Base-by-base conservation (phyloP, 2,888 invertebrate species). In the Scrobipalpa atriplicella region DNA sequence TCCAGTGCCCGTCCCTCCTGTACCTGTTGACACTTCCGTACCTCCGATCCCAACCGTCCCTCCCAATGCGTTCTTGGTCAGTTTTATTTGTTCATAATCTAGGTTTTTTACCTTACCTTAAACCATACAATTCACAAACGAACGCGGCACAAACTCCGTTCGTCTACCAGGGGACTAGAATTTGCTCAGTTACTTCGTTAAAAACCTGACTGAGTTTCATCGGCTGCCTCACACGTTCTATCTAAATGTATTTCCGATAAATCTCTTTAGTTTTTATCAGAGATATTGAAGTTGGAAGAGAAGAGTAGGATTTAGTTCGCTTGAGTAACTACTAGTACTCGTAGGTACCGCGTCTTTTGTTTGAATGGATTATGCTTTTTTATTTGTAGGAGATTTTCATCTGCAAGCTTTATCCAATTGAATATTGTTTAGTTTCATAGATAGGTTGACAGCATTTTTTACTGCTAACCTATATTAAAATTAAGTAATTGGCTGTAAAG, bases 171-270 rank as follows among this genome's bases (percentile, higher is more conserved):
- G 21, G 54, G 54, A 54, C 21, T 10, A 21, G 21, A 18, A 54
- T 21, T 54, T 51, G 21, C 54, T 54, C 9, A 19, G 19, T 21
- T 54, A 47, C 47, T 47, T 47, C 54, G 18, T 18, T 54, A 54
- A 21, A 54, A 54, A 7, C 10, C 8, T 19, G 54, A 54, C 54
- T 3, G 11, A 54, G 19, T 54, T 54, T 21, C 54, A 54, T 19
- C 54, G 19, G 54, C 21, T 19, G 54, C 54, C 54, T 54, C 21
- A 54, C 54, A 54, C 19, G 18, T 54, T 54, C 54, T 54, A 21
- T 18, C 54, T 54, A 21, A 54, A 54, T 21, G 21, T 19, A 54
- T 21, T 54, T 54, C 47, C 47, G 47, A 47, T 47, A 47, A 47
- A 47, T 47, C 16, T 16, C 47, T 47, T 47, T 47, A n/a, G 47